Evolutionary conservation across 2,113 vertebrate genomes (phyloP).

Genomic region (Ciconia boyciana): DNA sequence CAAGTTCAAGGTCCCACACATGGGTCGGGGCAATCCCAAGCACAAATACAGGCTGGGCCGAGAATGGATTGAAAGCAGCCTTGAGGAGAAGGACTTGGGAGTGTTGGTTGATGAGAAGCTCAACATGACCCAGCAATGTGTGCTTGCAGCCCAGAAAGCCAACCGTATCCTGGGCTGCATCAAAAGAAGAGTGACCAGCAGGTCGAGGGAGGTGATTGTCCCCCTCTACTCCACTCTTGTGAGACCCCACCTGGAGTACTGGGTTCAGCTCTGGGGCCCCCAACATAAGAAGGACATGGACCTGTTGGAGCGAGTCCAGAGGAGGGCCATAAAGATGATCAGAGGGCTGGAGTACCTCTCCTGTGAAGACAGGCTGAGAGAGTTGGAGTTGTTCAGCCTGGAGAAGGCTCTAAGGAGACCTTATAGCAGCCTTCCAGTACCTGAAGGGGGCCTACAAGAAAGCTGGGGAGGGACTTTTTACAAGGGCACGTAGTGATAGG

Average conservation of each 20-base stretch:
- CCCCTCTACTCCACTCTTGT: background rate
- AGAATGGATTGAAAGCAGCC: background rate
- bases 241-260: background rate
- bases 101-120: background rate
- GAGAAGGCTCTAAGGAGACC: background rate
- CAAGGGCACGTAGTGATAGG: background rate
- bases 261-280: no score
- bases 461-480: background rate
- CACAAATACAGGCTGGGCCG: background rate
- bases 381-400: background rate
- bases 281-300: background rate
- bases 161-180: background rate
- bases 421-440: background rate
- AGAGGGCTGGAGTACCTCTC: no score
- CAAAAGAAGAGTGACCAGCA: background rate
- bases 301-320: background rate
- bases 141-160: background rate
- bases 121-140: background rate
- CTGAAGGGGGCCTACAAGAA: background rate
- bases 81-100: background rate
- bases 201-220: background rate
- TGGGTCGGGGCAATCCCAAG: background rate
- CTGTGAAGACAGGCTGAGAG: background rate
- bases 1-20: background rate
- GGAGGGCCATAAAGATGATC: background rate